Conservation (phyloP, 2,113 vertebrate genomes). For the Otolemur garnettii region DNA sequence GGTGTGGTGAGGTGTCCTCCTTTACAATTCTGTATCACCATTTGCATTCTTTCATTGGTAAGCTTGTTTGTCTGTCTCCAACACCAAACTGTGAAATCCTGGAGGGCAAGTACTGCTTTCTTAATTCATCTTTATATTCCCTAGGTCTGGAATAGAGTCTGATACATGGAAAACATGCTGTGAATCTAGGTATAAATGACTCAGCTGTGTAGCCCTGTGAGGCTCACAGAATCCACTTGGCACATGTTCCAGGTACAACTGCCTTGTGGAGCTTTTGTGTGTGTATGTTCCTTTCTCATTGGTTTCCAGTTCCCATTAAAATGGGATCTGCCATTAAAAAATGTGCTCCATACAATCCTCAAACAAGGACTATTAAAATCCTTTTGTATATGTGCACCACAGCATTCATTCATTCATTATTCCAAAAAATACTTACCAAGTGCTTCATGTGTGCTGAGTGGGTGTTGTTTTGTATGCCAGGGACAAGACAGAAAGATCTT, state of each 20-base stretch:
- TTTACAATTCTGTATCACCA: neutral
- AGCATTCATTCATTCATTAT: too few species aligned
- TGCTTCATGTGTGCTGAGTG: too few species aligned
- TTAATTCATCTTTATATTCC: neutral
- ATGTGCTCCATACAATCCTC: neutral
- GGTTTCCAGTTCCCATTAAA: neutral
- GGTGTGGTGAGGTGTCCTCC: neutral
- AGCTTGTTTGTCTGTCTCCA: neutral
- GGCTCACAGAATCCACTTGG: neutral
- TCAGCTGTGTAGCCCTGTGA: neutral
- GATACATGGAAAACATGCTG: neutral
- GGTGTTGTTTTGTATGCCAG: too few species aligned
- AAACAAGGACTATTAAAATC: neutral
- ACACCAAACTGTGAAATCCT: neutral
- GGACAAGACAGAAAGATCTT: too few species aligned
- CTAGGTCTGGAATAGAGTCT: neutral
- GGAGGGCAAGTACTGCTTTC: neutral
- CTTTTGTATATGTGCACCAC: too few species aligned
- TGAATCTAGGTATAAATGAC: neutral
- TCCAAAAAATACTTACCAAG: too few species aligned
- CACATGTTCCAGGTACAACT: neutral
- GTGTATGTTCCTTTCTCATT: neutral
- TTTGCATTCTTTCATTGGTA: neutral
- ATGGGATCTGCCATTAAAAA: neutral
- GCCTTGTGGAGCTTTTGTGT: neutral